Conservation (phyloP, 2,113 vertebrate species). For the Lepus timidus region DNA sequence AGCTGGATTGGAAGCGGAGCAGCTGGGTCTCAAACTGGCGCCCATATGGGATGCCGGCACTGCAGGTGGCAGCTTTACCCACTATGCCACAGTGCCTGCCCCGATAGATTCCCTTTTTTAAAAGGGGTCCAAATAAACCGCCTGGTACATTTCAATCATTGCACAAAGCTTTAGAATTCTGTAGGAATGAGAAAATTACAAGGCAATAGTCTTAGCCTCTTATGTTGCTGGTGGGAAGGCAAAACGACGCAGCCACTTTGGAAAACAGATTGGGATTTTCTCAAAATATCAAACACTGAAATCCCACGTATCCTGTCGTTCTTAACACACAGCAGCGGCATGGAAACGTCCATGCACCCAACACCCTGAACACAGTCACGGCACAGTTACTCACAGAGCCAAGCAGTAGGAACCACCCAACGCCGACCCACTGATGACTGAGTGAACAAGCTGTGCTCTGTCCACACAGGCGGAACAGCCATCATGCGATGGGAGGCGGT, state of each 20-base stretch:
- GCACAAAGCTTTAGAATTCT: neutral
- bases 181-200: neutral
- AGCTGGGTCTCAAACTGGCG: too few relatives aligned
- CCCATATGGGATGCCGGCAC: too few relatives aligned
- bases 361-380: neutral
- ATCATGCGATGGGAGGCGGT: neutral
- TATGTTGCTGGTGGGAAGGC: neutral
- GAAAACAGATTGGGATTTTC: neutral
- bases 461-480: neutral
- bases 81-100: too few relatives aligned
- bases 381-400: neutral
- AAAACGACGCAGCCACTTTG: neutral
- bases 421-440: neutral
- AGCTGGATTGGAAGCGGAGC: too few relatives aligned
- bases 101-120: neutral
- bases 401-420: neutral
- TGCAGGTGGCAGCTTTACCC: too few relatives aligned
- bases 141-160: neutral
- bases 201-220: neutral
- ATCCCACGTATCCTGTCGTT: neutral
- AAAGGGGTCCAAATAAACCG: neutral
- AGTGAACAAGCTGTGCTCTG: neutral
- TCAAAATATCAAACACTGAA: neutral
- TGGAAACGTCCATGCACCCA: neutral
- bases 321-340: constrained; percentile 17